Evolutionary conservation across 2,113 vertebrate genomes (phyloP).

Genomic region (Machaerirhynchus nigripectus): DNA sequence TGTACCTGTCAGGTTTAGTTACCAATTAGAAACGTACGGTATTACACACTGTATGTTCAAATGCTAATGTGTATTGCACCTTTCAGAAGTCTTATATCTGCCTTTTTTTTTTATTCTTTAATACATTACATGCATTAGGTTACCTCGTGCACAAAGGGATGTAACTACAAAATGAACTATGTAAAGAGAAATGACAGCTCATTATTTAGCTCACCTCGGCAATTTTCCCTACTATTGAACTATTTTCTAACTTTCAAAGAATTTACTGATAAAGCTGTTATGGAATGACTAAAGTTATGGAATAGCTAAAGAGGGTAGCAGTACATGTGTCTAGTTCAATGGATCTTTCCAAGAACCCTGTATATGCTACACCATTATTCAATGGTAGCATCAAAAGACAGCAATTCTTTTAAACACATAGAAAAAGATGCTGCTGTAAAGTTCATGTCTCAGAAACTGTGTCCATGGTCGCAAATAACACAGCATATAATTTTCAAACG

Average conservation of each 20-base stretch:
- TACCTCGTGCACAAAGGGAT: conserved; percentile 18
- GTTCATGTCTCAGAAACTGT: background rate
- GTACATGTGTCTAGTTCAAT: conserved; percentile 58
- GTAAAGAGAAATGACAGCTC: conserved; percentile 30
- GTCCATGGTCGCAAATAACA: background rate
- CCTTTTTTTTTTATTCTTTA: background rate
- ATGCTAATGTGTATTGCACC: conserved; percentile 2
- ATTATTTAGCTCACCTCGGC: conserved; percentile 49
- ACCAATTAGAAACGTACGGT: background rate
- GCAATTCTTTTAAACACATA: background rate
- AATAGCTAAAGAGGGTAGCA: conserved; percentile 73
- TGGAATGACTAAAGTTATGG: conserved; percentile 62
- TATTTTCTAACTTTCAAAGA: conserved; percentile 69
- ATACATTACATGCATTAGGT: background rate
- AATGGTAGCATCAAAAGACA: background rate
- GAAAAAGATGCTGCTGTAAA: background rate
- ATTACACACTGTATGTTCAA: background rate
- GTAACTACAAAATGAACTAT: conserved; percentile 49
- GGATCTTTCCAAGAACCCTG: background rate
- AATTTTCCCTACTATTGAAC: conserved; percentile 41
- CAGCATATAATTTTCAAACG: background rate
- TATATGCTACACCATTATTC: background rate
- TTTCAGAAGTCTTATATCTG: background rate
- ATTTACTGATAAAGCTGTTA: conserved; percentile 71
- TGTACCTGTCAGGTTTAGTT: background rate